Base-by-base conservation (phyloP, 2,797 vertebrate species). In the Lacerta bilineata region DNA sequence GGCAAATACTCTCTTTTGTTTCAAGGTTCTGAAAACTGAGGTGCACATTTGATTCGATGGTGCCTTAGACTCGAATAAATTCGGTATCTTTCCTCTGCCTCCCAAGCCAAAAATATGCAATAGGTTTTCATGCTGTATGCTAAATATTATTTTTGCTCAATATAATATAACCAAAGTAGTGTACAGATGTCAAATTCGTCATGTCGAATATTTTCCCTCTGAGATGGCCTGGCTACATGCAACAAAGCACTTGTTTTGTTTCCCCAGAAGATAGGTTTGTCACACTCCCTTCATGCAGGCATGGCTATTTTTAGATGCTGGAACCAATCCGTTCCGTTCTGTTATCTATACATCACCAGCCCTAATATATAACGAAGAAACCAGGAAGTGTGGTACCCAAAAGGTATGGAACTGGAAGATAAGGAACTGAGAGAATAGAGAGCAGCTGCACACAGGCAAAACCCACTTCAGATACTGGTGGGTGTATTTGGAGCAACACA, bases 71-170 rank as follows among this genome's bases (percentile, higher is more conserved):
- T 55, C 50, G 13, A 55, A 55, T 55, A 55, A 55, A 55, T 55
- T 55, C 13, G 1, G 50, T 55, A 82, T 88, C 27, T 88, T 88
- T 84, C 78, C 75, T 61, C 36, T 71, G 33, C 43, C 18, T 69
- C 33, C 81, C 75, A 88, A 88, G 27, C 27, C 83, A 36, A 36
- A 75, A 88, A 79, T 83, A 41, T 69, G 72, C 59, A 88, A 88
- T 69, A 79, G 27, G 20, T 61, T 79, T 78, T 77, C 46, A 59
- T 77, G 43, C 80, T 41, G 25, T 55, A 59, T 69, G 61, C 41
- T 83, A 88, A 88, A 50, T 55, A 72, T 88, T 83, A 76, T 66
- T 88, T 83, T 88, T 46, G 10, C 20, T 77, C 72, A 50, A 50
- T 39, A 69, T 80, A 59, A 25, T 71, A 36, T 55, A 76, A 87